Percentiles rank a stretch among this genome's conserved stretches.
These are phyloP conservation scores for Slavum lentiscoides DNA, from an alignment of 2,888 invertebrate genomes.

Conservation along the genomic window DNA sequence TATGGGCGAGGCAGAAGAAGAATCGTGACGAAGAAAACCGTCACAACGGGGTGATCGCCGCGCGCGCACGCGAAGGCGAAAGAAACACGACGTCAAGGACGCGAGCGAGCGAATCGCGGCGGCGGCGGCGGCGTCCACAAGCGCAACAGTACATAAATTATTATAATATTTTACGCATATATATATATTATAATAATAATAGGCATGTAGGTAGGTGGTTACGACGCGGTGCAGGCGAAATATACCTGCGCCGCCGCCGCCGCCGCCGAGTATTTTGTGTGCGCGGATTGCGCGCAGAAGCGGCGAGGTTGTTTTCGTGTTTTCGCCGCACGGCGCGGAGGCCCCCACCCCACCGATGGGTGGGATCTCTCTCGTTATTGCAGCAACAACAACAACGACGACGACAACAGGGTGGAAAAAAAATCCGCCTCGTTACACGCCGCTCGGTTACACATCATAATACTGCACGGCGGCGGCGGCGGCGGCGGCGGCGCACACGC, in stretches of 20 bases:
- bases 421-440: constrained; percentile 38
- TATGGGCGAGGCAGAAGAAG: constrained; percentile 33
- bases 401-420: constrained; percentile 49
- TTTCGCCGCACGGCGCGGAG: constrained; percentile 34
- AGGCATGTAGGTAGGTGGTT: too few relatives aligned
- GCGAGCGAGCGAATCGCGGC: neutral
- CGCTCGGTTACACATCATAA: too few relatives aligned
- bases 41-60: constrained; percentile 31
- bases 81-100: constrained; percentile 53
- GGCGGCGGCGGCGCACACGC: neutral
- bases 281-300: constrained; percentile 9
- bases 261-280: too few relatives aligned
- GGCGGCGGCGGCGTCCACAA: too few relatives aligned
- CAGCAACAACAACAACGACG: neutral
- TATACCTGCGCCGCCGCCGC: too few relatives aligned
- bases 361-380: constrained; percentile 42
- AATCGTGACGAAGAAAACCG: constrained; percentile 3
- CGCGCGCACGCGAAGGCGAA: constrained; percentile 16
- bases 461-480: neutral
- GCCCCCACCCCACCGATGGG: constrained; percentile 3
- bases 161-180: too few relatives aligned
- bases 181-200: too few relatives aligned
- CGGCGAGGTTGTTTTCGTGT: constrained; percentile 38
- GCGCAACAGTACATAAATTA: too few relatives aligned
- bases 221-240: neutral